Evolutionary conservation across 2,113 vertebrate genomes (phyloP).

Genomic region (Hemichromis elongatus): DNA sequence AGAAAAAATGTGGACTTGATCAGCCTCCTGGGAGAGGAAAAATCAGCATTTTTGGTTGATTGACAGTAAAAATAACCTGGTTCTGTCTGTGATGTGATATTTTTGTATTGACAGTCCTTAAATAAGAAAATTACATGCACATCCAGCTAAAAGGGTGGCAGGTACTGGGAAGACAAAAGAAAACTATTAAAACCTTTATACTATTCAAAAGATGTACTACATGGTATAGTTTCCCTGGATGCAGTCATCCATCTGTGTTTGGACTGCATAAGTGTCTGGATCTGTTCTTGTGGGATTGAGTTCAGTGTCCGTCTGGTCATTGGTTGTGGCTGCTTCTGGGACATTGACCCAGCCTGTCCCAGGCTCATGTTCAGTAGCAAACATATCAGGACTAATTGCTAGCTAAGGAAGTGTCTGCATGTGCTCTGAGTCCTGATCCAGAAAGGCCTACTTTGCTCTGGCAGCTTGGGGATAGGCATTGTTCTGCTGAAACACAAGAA

Average conservation of each 20-base stretch:
- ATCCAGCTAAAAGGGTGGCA: too few species aligned
- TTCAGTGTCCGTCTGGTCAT: not conserved
- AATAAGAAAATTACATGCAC: too few species aligned
- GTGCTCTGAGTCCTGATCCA: not conserved
- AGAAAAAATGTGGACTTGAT: constrained; percentile 90
- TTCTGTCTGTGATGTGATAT: not conserved
- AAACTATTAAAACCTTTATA: not conserved
- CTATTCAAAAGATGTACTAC: not conserved
- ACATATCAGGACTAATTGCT: not conserved
- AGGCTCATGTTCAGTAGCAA: not conserved
- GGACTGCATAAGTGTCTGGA: not conserved
- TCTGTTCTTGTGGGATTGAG: not conserved
- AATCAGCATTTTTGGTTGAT: not conserved
- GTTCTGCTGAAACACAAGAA: not conserved
- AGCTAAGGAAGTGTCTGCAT: not conserved
- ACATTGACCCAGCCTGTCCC: not conserved
- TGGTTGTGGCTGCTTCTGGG: not conserved
- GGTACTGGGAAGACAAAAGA: too few species aligned
- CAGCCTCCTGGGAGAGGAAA: constrained; percentile 77
- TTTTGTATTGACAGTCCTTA: too few species aligned
- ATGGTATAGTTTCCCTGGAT: not conserved
- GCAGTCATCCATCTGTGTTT: not conserved
- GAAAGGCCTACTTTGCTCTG: not conserved
- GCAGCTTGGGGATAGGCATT: not conserved
- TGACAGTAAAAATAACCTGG: not conserved